Conservation (phyloP, 2,888 invertebrate species). For the Capitulum mitella region DNA sequence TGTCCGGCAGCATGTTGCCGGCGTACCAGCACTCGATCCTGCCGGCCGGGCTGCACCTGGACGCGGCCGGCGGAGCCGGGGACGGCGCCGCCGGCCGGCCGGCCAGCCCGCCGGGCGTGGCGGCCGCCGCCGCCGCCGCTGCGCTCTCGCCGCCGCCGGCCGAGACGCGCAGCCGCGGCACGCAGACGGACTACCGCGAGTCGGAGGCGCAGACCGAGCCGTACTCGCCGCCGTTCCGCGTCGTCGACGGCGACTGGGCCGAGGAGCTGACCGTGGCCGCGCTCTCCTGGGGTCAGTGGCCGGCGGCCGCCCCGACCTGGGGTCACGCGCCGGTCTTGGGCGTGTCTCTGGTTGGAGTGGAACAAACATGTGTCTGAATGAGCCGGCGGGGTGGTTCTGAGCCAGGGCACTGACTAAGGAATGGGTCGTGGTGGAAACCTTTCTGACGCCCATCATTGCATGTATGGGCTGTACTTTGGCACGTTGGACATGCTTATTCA, state of each 20-base stretch:
- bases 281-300: conserved; percentile 53
- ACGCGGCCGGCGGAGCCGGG: not conserved
- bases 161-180: conserved; percentile 46
- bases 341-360: too few relatives aligned
- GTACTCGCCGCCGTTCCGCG: conserved; percentile 60
- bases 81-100: not conserved
- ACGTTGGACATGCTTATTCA: too few relatives aligned
- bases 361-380: too few relatives aligned
- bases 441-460: too few relatives aligned
- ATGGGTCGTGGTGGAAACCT: too few relatives aligned
- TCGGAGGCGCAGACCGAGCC: conserved; percentile 68
- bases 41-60: conserved; percentile 19
- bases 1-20: conserved; percentile 10
- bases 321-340: too few relatives aligned
- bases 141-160: conserved; percentile 32
- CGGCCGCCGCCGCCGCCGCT: conserved; percentile 28
- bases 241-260: conserved; percentile 49
- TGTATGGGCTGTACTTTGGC: too few relatives aligned
- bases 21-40: conserved; percentile 2
- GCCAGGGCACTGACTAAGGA: too few relatives aligned
- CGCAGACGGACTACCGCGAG: conserved; percentile 66
- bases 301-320: too few relatives aligned
- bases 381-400: too few relatives aligned
- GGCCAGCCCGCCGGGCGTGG: not conserved
- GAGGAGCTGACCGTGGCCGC: conserved; percentile 60